phyloP scores from a whole-genome alignment of 2,888 invertebrate species.

The Cerastoderma edule region DNA sequence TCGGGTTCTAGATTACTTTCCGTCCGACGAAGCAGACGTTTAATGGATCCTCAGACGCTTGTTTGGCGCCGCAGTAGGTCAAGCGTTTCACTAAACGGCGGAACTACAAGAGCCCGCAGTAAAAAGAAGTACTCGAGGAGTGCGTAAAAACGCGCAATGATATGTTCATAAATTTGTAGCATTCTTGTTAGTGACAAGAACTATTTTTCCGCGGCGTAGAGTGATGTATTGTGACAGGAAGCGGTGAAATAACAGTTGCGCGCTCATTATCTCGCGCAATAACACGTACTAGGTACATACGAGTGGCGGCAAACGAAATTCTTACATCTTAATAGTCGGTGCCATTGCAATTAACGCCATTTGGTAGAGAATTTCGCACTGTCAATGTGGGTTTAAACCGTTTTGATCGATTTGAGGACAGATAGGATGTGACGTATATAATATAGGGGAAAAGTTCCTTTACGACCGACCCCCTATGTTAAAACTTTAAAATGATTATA shows the following conservation, averaged over 20 bases:
- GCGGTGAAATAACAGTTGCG: constrained; percentile 56
- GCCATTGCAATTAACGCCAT: constrained; percentile 30
- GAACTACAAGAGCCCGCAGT: not conserved
- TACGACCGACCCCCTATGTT: too few relatives aligned
- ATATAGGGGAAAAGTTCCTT: too few relatives aligned
- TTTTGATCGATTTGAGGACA: constrained; percentile 4
- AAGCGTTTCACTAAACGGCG: constrained; percentile 45
- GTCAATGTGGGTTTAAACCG: constrained; percentile 21
- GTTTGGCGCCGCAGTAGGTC: constrained; percentile 59
- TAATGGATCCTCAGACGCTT: constrained; percentile 55
- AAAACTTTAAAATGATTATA: too few relatives aligned
- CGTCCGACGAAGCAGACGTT: constrained; percentile 45
- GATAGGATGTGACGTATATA: not conserved
- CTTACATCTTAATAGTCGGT: constrained; percentile 54
- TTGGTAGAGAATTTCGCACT: constrained; percentile 22
- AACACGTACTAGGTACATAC: constrained; percentile 33
- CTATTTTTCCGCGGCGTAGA: constrained; percentile 58
- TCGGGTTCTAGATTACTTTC: constrained; percentile 21
- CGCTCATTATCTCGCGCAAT: constrained; percentile 38
- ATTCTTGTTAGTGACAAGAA: constrained; percentile 59
- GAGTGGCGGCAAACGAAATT: constrained; percentile 43
- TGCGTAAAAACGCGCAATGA: constrained; percentile 35
- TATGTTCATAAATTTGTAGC: constrained; percentile 53
- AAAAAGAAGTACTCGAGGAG: constrained; percentile 6
- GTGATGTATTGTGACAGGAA: constrained; percentile 61